phyloP scores from a whole-genome alignment of 2,797 vertebrate genomes.

The Thunnus albacares region DNA sequence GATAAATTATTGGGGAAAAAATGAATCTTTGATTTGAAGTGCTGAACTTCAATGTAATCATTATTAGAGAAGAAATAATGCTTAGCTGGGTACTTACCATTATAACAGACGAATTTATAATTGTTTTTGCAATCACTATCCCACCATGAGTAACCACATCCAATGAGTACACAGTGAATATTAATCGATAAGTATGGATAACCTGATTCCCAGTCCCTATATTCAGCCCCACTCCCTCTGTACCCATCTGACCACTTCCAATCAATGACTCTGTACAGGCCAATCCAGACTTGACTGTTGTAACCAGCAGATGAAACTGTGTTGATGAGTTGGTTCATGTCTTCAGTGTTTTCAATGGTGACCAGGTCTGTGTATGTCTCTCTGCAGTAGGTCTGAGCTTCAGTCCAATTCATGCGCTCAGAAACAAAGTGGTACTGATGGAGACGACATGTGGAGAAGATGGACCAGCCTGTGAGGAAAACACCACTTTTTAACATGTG shows the following conservation, averaged over 20 bases:
- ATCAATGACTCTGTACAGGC: not conserved
- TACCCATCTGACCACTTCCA: constrained; percentile 22
- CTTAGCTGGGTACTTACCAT: not conserved
- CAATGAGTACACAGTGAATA: too few relatives aligned
- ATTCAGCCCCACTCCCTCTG: not conserved
- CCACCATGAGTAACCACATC: not conserved
- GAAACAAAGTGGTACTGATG: not conserved
- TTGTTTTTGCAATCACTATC: not conserved
- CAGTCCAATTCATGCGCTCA: not conserved
- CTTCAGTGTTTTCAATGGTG: not conserved
- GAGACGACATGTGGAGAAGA: not conserved
- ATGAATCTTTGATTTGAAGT: too few relatives aligned
- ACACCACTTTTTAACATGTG: not conserved
- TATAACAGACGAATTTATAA: not conserved
- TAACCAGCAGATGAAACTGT: not conserved
- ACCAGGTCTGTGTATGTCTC: not conserved
- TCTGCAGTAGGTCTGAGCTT: too few relatives aligned
- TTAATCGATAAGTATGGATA: too few relatives aligned
- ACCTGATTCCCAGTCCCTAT: too few relatives aligned
- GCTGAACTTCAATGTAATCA: too few relatives aligned
- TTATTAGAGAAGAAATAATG: not conserved
- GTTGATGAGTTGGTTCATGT: not conserved
- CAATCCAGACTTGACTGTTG: constrained; percentile 8
- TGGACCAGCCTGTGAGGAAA: not conserved
- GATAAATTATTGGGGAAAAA: too few relatives aligned